Evolutionary conservation across 2,888 invertebrate genomes (phyloP), one percentile per base, ranked within the genome.

Genomic region (Hemaris fuciformis): DNA sequence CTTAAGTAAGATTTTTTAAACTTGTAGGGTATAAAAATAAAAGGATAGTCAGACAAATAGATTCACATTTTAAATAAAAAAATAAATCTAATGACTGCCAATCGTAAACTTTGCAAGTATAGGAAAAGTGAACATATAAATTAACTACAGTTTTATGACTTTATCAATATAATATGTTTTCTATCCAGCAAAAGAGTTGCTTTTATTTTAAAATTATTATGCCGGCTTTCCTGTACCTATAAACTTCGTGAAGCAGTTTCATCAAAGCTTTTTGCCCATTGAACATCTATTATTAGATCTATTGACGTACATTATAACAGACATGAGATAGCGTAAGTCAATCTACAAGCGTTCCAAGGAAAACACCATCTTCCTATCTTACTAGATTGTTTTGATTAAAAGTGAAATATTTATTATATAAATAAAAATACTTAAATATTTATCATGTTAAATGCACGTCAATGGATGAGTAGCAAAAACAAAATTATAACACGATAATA

Each of bases 291-390:
- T 72, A 73, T 68, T 71, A 69, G 64, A 70, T 59, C 60, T 59
- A 73, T 65, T 77, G 79, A 76, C 75, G 78, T 73, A 69, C 62
- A 61, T 67, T 64, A 64, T 62, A 64, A 62, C 64, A 62, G 67
- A 68, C 66, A 63, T 66, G 60, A 63, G 57, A 69, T 68, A 68
- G 66, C 70, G 66, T 70, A 71, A 71, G 65, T 74, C 71, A 73
- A 67, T 70, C 67, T 68, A 67, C 68, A 69, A 71, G 20, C 34
- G 67, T 68, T 77, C 74, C 70, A 74, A 75, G 70, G 76, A 78
- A 75, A 80, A 76, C 76, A 75, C 57, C 61, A 62, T 64, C 62
- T 63, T 23, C 64, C 60, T 61, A 68, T 69, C 66, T 61, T 62
- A 66, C 69, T 66, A 18, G 63, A 64, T 65, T 72, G 74, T 69